Evolutionary conservation across 2,888 invertebrate genomes (phyloP).

Genomic region (Mesochorus sp.): DNA sequence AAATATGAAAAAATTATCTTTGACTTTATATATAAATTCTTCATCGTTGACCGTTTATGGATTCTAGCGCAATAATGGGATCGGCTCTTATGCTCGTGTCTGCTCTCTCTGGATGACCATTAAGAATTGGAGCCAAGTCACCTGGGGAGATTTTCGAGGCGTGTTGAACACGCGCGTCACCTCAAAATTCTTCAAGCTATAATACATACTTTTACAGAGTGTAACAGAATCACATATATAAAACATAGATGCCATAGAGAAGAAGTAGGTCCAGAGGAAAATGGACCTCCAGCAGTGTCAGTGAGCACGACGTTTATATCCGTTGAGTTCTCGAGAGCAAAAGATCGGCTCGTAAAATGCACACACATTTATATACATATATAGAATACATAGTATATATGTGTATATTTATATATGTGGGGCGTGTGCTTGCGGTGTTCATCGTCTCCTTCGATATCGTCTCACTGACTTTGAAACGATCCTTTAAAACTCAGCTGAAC

Average conservation of each 20-base stretch:
- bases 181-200: constrained; percentile 31
- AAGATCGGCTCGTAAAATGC: constrained; percentile 18
- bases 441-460: constrained; percentile 66
- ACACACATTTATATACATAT: neutral
- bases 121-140: constrained; percentile 14
- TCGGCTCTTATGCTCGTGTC: neutral
- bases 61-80: no score
- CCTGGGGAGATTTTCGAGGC: constrained; percentile 35
- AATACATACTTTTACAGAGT: neutral
- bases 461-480: constrained; percentile 79
- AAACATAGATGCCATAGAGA: neutral
- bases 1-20: no score
- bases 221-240: neutral
- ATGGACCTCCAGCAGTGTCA: constrained; percentile 51
- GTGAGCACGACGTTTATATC: constrained; percentile 7
- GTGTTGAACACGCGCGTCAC: constrained; percentile 48
- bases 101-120: constrained; percentile 1
- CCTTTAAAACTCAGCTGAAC: constrained; percentile 77
- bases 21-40: no score
- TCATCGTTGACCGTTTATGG: no score
- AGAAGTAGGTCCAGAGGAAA: constrained; percentile 21
- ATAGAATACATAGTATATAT: neutral
- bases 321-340: constrained; percentile 18
- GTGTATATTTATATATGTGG: neutral
- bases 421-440: constrained; percentile 48